Percentiles rank a stretch among this genome's conserved stretches.
These are phyloP conservation scores for Leptatherina wallacei DNA, from an alignment of 2,797 vertebrate species.

Conservation along the genomic window DNA sequence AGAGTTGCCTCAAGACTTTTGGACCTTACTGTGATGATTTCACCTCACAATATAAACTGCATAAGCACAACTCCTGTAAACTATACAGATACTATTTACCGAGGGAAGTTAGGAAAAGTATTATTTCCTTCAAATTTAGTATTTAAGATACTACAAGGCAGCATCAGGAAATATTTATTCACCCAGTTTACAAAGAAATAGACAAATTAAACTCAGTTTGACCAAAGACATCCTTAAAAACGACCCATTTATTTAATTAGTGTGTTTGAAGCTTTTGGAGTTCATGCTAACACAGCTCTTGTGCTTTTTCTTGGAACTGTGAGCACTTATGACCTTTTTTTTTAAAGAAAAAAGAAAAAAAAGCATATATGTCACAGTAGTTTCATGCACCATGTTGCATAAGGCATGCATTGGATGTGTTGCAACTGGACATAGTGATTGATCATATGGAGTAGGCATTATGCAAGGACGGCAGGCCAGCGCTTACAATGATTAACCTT, in stretches of 20 bases:
- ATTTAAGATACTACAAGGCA: not conserved
- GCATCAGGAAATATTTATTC: not conserved
- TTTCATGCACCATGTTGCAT: constrained; percentile 21
- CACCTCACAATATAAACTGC: not conserved
- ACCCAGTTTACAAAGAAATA: not conserved
- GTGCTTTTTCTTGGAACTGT: not conserved
- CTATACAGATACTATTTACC: not conserved
- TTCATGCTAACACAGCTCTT: not conserved
- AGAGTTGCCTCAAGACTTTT: not conserved
- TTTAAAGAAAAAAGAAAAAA: not conserved
- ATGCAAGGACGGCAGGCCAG: constrained; percentile 24
- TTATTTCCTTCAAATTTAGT: not conserved
- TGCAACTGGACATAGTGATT: constrained; percentile 23
- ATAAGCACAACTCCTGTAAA: not conserved
- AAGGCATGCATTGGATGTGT: constrained; percentile 14
- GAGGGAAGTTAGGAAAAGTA: not conserved
- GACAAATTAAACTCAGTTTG: not conserved
- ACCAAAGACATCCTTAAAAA: not conserved
- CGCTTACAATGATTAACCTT: constrained; percentile 56
- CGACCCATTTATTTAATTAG: not conserved
- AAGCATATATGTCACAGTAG: not conserved
- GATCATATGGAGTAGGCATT: constrained; percentile 27
- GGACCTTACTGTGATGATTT: not conserved
- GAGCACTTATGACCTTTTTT: not conserved
- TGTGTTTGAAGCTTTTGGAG: not conserved